Base-by-base conservation (phyloP, 2,888 invertebrate genomes). In the Mythimna vitellina region DNA sequence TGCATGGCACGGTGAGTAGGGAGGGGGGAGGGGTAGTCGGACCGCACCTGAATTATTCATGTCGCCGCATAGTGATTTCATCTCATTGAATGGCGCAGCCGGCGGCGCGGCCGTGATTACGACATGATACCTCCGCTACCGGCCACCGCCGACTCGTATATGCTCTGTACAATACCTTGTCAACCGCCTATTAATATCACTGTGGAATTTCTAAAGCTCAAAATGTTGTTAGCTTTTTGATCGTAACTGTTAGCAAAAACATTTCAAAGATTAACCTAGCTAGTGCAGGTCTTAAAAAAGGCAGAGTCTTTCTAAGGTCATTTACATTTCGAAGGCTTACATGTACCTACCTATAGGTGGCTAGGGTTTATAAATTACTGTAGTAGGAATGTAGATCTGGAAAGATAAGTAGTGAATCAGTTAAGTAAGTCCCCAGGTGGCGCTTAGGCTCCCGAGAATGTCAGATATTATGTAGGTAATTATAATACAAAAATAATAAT, bases 11-110 rank as follows among this genome's bases (percentile, higher is more conserved):
- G 81, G 80, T 42, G 75, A 77, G 82, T 75, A 82, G 86, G 86
- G 86, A 49, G 78, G 88, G 87, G 82, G 84, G 83, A 73, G 84
- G 83, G 72, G 84, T 82, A 88, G 89, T 86, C 57, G 81, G 80
- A 92, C 93, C 93, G 91, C 94, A 93, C 91, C 91, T 96, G 95
- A 95, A 96, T 96, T 93, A 96, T 96, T 96, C 96, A 96, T 96
- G 92, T 87, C 86, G 93, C 93, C 95, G 94, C 96, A 95, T 95
- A 95, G 96, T 95, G 96, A 96, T 96, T 96, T 95, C 94, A 95
- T 95, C 95, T 95, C 95, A 96, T 96, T 96, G 95, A 96, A 95
- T 93, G 92, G 92, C 89, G 89, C 91, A 90, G 92, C 88, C 93
- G 92, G 89, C 90, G 84, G 85, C 84, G 77, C 84, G 89, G 71